These are phyloP conservation scores for Macropis europaea DNA, from an alignment of 2,888 invertebrate species.

Conservation along the genomic window DNA sequence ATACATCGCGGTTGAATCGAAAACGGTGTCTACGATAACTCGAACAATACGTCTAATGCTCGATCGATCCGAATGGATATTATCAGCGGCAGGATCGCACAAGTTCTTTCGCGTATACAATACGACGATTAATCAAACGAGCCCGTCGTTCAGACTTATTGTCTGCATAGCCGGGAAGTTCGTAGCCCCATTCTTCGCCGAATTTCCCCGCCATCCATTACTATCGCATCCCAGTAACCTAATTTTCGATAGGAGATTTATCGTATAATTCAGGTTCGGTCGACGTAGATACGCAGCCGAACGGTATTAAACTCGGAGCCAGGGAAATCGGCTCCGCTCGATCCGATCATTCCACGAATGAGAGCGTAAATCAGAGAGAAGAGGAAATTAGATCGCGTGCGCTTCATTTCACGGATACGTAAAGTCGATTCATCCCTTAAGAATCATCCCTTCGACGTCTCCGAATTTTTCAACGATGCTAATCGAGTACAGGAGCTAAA, in stretches of 20 bases:
- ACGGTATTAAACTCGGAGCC: conserved; percentile 50
- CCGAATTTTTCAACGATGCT: too few species aligned
- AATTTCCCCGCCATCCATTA: conserved; percentile 35
- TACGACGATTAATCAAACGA: conserved; percentile 8
- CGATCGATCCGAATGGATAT: too few species aligned
- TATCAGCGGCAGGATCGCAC: too few species aligned
- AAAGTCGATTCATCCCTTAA: background rate
- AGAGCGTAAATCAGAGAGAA: conserved; percentile 37
- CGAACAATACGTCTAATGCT: background rate
- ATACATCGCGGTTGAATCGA: too few species aligned
- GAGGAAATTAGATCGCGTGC: conserved; percentile 45
- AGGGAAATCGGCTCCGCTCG: conserved; percentile 40
- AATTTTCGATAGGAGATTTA: conserved; percentile 66
- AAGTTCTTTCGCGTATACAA: too few species aligned
- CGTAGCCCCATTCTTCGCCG: conserved; percentile 15
- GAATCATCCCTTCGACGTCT: too few species aligned
- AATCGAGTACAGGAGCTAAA: too few species aligned
- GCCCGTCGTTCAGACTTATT: background rate
- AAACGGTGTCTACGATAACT: too few species aligned
- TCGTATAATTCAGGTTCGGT: conserved; percentile 60
- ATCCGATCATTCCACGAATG: conserved; percentile 34
- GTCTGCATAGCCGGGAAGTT: background rate
- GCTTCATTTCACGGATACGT: conserved; percentile 15
- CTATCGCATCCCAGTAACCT: conserved; percentile 61
- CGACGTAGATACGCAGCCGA: conserved; percentile 40